phyloP scores from a whole-genome alignment of 2,888 invertebrate species.

The Azorinus chamasolen region DNA sequence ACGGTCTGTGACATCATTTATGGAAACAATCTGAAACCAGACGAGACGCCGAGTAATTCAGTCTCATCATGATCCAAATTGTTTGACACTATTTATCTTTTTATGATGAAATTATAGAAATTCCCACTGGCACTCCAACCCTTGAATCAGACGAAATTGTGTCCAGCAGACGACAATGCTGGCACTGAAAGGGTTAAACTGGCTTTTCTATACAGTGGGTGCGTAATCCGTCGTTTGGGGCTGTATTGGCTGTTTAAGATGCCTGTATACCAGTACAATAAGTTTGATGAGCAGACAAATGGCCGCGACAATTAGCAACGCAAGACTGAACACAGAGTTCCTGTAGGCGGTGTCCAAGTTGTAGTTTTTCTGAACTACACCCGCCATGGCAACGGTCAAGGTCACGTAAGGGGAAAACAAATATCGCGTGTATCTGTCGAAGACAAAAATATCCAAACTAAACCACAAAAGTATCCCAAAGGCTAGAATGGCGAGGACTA shows the following conservation, averaged over 20 bases:
- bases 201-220: constrained; percentile 27
- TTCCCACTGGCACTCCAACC: too few relatives aligned
- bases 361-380: constrained; percentile 68
- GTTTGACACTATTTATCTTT: too few relatives aligned
- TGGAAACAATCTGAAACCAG: too few relatives aligned
- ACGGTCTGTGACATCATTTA: too few relatives aligned
- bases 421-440: constrained; percentile 79
- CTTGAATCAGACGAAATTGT: too few relatives aligned
- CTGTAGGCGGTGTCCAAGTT: constrained; percentile 48
- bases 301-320: constrained; percentile 26
- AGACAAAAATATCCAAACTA: constrained; percentile 75
- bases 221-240: constrained; percentile 29
- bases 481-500: constrained; percentile 73
- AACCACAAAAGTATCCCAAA: constrained; percentile 76
- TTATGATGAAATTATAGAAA: too few relatives aligned
- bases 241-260: constrained; percentile 52
- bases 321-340: constrained; percentile 50
- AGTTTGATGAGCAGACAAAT: constrained; percentile 51
- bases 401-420: constrained; percentile 78
- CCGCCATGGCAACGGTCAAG: constrained; percentile 73
- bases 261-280: constrained; percentile 54
- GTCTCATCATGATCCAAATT: too few relatives aligned
- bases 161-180: too few relatives aligned
- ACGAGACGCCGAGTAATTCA: too few relatives aligned
- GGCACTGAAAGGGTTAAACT: too few relatives aligned